A percentile compares a stretch with the other conserved stretches of the same genome.
Conservation (phyloP, 1,140 invertebrate species). For the Pantala flavescens region DNA sequence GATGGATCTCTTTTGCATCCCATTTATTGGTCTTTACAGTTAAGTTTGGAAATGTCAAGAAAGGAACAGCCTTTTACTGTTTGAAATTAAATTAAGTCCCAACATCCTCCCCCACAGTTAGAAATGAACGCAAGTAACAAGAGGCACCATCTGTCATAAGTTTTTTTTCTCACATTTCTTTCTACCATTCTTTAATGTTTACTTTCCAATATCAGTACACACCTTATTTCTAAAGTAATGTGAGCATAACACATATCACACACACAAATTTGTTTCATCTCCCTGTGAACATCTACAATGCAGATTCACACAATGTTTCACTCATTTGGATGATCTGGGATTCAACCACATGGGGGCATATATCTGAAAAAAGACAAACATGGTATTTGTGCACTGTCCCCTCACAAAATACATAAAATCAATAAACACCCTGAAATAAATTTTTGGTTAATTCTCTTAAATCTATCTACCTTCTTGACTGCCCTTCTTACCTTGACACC, state of each 20-base stretch:
- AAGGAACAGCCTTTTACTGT: background rate
- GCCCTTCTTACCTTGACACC: conserved; percentile 7
- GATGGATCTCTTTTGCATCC: background rate
- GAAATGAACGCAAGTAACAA: conserved; percentile 6
- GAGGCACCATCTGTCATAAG: background rate
- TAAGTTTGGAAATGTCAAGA: background rate
- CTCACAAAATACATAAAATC: background rate
- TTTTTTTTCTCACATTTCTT: background rate
- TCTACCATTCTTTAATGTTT: conserved; percentile 8
- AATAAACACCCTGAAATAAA: background rate
- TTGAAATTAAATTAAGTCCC: background rate
- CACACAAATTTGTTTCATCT: conserved; percentile 2
- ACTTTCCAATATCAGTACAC: background rate
- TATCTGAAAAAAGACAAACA: conserved; percentile 10
- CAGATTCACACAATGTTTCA: conserved; percentile 6
- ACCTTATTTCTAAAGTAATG: conserved; percentile 7
- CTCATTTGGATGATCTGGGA: conserved; percentile 3
- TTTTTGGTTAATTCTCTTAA: background rate
- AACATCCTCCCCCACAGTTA: background rate
- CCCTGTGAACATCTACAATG: conserved; percentile 8
- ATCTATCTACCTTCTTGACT: background rate
- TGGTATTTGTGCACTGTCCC: conserved; percentile 3
- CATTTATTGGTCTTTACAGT: background rate
- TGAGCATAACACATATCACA: background rate
- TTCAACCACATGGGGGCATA: conserved; percentile 7